phyloP scores from a whole-genome alignment of 2,888 invertebrate genomes.

The Diadegma fenestrale region DNA sequence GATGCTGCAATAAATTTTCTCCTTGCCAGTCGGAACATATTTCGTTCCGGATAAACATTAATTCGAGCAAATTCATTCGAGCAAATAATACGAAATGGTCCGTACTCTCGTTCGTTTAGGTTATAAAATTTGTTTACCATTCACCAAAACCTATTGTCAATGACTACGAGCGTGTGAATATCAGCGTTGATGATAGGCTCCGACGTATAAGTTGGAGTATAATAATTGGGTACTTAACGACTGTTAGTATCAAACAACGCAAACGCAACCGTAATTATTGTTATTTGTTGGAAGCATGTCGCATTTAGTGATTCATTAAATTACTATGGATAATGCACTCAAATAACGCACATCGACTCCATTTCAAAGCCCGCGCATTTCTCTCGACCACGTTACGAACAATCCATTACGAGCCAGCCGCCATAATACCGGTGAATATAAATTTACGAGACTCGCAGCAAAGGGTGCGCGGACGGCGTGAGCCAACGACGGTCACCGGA shows the following conservation, averaged over 20 bases:
- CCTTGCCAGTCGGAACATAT: conserved; percentile 1
- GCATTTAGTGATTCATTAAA: conserved; percentile 58
- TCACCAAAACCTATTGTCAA: neutral
- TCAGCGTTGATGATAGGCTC: conserved; percentile 42
- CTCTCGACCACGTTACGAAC: neutral
- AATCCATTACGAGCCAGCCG: neutral
- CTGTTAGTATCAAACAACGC: conserved; percentile 21
- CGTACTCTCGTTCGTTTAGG: neutral
- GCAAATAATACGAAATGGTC: conserved; percentile 15
- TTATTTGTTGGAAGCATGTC: conserved; percentile 24
- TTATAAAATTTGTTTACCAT: conserved; percentile 35
- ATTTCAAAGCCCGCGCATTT: neutral
- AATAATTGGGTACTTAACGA: conserved; percentile 42
- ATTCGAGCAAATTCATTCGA: neutral
- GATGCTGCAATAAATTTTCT: neutral
- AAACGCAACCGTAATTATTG: conserved; percentile 40
- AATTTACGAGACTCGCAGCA: neutral
- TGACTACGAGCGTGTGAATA: neutral
- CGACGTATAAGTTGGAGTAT: conserved; percentile 16
- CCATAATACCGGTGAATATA: neutral
- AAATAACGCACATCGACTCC: conserved; percentile 10
- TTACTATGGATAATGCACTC: conserved; percentile 50
- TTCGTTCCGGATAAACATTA: neutral
- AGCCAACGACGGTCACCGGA: too few species aligned
- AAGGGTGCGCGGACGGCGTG: too few species aligned